Percentiles rank a stretch among this genome's conserved stretches.
These are phyloP conservation scores for Fulmarus glacialis DNA, from an alignment of 2,113 vertebrate genomes.

Conservation along the genomic window DNA sequence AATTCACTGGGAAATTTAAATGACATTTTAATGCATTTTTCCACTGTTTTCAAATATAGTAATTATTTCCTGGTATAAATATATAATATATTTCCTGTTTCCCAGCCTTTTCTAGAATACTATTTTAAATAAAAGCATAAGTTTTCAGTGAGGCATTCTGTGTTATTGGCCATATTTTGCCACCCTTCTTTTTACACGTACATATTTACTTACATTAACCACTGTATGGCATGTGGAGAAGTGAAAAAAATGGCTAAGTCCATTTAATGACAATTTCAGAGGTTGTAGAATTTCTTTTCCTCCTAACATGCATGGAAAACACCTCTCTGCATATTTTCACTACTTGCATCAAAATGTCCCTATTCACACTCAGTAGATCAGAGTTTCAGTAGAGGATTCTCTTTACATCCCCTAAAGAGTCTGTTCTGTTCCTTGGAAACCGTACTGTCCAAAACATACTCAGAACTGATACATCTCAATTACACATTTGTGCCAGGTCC, in stretches of 20 bases:
- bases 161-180: background rate
- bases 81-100: no score
- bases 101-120: background rate
- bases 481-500: background rate
- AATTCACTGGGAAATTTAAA: slow-evolving; percentile 3
- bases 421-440: background rate
- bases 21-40: slow-evolving; percentile 54
- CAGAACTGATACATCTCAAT: background rate
- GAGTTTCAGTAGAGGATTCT: background rate
- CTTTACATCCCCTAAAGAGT: background rate
- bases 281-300: background rate
- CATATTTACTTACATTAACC: background rate
- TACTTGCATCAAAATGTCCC: background rate
- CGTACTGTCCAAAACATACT: background rate
- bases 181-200: background rate
- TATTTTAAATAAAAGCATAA: background rate
- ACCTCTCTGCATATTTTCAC: background rate
- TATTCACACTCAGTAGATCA: background rate
- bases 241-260: background rate
- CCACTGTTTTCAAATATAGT: background rate
- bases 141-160: background rate
- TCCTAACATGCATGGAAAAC: background rate
- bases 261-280: background rate
- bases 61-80: background rate
- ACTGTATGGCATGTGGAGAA: background rate